A percentile compares a stretch with the other conserved stretches of the same genome.
These are phyloP conservation scores for Pachliopta kotzebuea DNA, from an alignment of 2,888 invertebrate genomes.

Conservation along the genomic window DNA sequence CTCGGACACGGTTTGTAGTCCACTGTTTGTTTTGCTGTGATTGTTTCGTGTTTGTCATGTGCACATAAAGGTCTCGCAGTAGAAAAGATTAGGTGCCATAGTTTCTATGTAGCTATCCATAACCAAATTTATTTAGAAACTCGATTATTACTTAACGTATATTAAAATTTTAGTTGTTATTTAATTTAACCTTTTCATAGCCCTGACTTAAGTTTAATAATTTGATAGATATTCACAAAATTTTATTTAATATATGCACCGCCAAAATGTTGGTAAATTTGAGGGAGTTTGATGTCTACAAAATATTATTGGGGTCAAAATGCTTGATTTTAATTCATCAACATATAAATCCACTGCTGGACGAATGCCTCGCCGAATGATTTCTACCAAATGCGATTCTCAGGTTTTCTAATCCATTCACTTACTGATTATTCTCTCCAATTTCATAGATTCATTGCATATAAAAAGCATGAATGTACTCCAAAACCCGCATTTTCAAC, in stretches of 20 bases:
- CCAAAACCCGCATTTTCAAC: background rate
- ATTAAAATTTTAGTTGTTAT: too few relatives aligned
- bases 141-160: too few relatives aligned
- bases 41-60: slow-evolving; percentile 12
- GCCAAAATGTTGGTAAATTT: background rate
- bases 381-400: too few relatives aligned
- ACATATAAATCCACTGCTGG: too few relatives aligned
- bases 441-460: background rate
- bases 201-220: too few relatives aligned
- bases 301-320: background rate
- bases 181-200: too few relatives aligned
- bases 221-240: too few relatives aligned
- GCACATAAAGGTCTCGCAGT: background rate
- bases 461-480: background rate
- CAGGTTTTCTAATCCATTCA: too few relatives aligned
- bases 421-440: background rate
- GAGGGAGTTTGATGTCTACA: background rate
- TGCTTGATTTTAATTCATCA: background rate
- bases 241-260: too few relatives aligned
- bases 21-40: slow-evolving; percentile 19
- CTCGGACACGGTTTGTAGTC: slow-evolving; percentile 6
- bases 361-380: too few relatives aligned
- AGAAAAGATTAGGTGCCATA: background rate
- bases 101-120: too few relatives aligned
- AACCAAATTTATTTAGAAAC: too few relatives aligned